Evolutionary conservation across 2,888 invertebrate species (phyloP).

Genomic region (Sarcophaga rosellei): DNA sequence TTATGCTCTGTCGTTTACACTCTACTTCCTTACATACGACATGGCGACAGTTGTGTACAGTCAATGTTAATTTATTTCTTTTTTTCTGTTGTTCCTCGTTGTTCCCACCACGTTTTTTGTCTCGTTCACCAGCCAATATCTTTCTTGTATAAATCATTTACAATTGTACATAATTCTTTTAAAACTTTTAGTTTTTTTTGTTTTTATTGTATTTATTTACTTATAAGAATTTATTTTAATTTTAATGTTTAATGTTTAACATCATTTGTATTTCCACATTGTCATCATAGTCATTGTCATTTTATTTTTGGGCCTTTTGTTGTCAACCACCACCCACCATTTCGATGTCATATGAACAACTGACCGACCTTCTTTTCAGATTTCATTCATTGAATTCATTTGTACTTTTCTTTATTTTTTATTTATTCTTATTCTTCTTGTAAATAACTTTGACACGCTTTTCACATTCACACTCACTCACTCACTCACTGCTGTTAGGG

Average conservation of each 20-base stretch:
- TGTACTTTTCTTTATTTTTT: background rate
- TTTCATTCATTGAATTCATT: conserved; percentile 35
- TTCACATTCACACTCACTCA: conserved; percentile 17
- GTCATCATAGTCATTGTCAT: background rate
- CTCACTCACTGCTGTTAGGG: background rate
- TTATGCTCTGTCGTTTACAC: conserved; percentile 28
- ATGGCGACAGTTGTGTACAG: conserved; percentile 19
- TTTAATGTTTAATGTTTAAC: conserved; percentile 2
- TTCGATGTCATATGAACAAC: conserved; percentile 3
- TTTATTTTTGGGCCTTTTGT: conserved; percentile 22
- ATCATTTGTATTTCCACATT: conserved; percentile 20
- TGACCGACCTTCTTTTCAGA: conserved; percentile 26
- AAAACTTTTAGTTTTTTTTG: background rate
- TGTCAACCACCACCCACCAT: conserved; percentile 26
- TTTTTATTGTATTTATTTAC: conserved; percentile 18
- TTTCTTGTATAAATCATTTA: conserved; percentile 51
- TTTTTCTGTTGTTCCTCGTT: conserved; percentile 31
- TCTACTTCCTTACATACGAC: background rate
- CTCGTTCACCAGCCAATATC: conserved; percentile 51
- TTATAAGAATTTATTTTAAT: conserved; percentile 16
- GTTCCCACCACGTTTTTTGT: background rate
- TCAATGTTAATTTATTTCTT: conserved; percentile 24
- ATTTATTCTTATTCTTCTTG: conserved; percentile 38
- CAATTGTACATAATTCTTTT: conserved; percentile 18
- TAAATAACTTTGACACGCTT: conserved; percentile 54